phyloP scores from a whole-genome alignment of 2,888 invertebrate genomes.

The Apoda limacodes region DNA sequence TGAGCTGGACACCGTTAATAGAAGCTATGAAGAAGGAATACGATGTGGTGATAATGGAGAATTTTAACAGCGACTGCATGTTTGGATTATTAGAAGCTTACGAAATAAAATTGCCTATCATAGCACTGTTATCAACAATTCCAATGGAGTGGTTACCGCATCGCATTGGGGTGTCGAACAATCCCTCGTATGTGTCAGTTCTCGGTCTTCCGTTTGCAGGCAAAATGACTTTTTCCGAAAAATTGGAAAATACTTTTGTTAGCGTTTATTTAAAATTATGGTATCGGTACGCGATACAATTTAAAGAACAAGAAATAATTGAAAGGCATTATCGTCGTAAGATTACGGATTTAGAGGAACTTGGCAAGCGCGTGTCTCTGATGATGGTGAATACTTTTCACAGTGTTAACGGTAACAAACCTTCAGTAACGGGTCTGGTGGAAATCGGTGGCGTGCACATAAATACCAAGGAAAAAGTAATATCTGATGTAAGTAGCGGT shows the following conservation, averaged over 20 bases:
- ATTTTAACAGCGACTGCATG: conserved; percentile 67
- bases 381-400: conserved; percentile 73
- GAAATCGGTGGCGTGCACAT: conserved; percentile 75
- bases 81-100: conserved; percentile 60
- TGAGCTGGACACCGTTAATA: conserved; percentile 20
- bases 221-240: conserved; percentile 43
- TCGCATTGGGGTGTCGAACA: conserved; percentile 34
- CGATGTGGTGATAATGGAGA: conserved; percentile 64
- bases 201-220: conserved; percentile 45
- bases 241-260: conserved; percentile 25
- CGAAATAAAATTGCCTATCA: conserved; percentile 43
- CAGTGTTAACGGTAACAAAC: conserved; percentile 67
- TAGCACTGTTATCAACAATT: conserved; percentile 55
- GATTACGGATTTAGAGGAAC: conserved; percentile 59
- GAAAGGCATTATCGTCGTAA: conserved; percentile 54
- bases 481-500: conserved; percentile 51
- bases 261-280: conserved; percentile 17
- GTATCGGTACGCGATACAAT: conserved; percentile 32
- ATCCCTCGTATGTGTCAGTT: conserved; percentile 46
- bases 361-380: conserved; percentile 63
- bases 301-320: conserved; percentile 43
- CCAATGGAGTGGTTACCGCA: conserved; percentile 52
- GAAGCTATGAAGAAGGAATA: conserved; percentile 33
- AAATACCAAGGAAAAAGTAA: conserved; percentile 34
- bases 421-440: conserved; percentile 66